Conservation (phyloP, 53 echinoderm and acorn worm genomes). For the Mesocentrotus franciscanus region DNA sequence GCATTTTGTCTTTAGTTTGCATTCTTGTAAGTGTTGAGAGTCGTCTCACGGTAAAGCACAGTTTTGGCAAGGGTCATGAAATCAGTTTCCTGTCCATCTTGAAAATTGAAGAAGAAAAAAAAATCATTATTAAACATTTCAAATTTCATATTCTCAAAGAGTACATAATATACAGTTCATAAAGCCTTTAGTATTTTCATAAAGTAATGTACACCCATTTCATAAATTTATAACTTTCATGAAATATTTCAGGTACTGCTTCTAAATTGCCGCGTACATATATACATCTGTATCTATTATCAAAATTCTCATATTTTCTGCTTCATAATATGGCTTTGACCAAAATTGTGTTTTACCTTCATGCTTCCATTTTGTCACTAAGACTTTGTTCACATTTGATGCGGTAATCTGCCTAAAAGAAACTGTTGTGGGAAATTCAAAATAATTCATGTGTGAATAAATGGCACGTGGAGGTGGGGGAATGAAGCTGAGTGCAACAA, state of each 20-base stretch:
- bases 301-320: neutral
- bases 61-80: conserved; percentile 18
- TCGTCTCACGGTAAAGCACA: conserved; percentile 12
- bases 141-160: neutral
- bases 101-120: neutral
- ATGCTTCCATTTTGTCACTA: neutral
- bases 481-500: no score
- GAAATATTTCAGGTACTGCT: neutral
- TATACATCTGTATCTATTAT: neutral
- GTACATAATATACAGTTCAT: neutral
- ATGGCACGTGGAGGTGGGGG: no score
- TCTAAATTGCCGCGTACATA: neutral
- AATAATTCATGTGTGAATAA: no score
- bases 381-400: no score
- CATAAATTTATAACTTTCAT: neutral
- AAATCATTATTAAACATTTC: neutral
- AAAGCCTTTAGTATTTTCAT: neutral
- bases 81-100: neutral
- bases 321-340: neutral
- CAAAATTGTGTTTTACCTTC: conserved; percentile 25
- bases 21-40: conserved; percentile 1
- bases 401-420: no score
- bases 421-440: no score
- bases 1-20: conserved; percentile 39
- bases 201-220: neutral